A percentile compares a stretch with the other conserved stretches of the same genome.
phyloP scores from a whole-genome alignment of 2,797 vertebrate genomes.

The Macrochelys suwanniensis region DNA sequence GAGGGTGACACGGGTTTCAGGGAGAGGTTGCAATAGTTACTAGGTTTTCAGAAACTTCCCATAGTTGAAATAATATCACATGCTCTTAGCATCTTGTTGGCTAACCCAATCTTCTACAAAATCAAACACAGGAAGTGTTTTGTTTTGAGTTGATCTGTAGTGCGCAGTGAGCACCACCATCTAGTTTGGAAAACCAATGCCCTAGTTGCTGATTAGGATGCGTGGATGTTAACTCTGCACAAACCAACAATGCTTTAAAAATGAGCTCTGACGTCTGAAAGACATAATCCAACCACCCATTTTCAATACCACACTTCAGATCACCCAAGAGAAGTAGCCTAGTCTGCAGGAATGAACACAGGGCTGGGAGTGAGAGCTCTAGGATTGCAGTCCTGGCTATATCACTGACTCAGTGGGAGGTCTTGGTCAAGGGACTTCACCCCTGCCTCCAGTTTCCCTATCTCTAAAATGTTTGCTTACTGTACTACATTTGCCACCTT shows the following conservation, averaged over 20 bases:
- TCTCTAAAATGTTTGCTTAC: neutral
- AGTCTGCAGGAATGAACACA: too few relatives aligned
- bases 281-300: slow-evolving; percentile 7
- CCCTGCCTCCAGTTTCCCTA: slow-evolving; percentile 17
- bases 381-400: neutral
- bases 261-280: slow-evolving; percentile 20
- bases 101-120: neutral
- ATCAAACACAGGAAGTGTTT: neutral
- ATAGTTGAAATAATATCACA: neutral
- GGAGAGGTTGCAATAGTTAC: rapidly evolving
- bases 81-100: neutral
- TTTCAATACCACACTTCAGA: neutral
- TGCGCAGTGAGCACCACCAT: too few relatives aligned
- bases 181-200: slow-evolving; percentile 41
- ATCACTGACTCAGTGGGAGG: slow-evolving; percentile 15
- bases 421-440: neutral
- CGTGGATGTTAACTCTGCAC: slow-evolving; percentile 12
- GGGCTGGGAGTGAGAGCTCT: too few relatives aligned
- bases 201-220: slow-evolving; percentile 23
- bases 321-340: neutral
- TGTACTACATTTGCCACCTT: neutral
- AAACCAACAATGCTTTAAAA: slow-evolving; percentile 12
- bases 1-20: neutral
- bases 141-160: neutral
- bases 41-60: neutral